Evolutionary conservation across 2,797 vertebrate species (phyloP).

Genomic region (Toxotes lorentzi): DNA sequence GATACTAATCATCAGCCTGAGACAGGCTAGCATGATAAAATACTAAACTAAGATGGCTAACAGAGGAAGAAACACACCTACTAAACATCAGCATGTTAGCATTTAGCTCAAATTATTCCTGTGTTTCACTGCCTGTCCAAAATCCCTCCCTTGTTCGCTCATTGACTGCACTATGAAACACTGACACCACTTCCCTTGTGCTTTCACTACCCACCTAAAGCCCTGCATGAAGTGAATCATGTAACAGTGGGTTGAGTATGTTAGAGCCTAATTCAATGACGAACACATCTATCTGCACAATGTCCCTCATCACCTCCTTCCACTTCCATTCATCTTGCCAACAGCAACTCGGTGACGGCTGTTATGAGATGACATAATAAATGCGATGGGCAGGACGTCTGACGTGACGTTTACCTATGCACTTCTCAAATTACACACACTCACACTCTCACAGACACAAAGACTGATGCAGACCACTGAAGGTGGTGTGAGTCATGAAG

Average conservation of each 20-base stretch:
- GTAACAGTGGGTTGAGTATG: constrained; percentile 31
- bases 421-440: constrained; percentile 30
- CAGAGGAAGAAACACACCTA: too few relatives aligned
- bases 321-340: constrained; percentile 35
- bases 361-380: constrained; percentile 39
- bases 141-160: too few relatives aligned
- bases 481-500: constrained; percentile 2
- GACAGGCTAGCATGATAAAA: too few relatives aligned
- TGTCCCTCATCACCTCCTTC: constrained; percentile 36
- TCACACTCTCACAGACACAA: constrained; percentile 7
- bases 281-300: constrained; percentile 45
- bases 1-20: too few relatives aligned
- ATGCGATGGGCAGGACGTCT: constrained; percentile 36
- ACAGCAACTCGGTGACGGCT: constrained; percentile 20
- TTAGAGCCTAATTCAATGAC: constrained; percentile 12
- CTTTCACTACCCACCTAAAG: constrained; percentile 31
- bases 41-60: too few relatives aligned
- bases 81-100: too few relatives aligned
- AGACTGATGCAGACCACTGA: background rate
- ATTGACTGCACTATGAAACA: background rate
- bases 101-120: too few relatives aligned
- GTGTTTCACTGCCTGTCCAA: too few relatives aligned
- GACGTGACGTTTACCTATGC: constrained; percentile 31
- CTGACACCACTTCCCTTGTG: constrained; percentile 13
- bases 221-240: constrained; percentile 35